phyloP scores from a whole-genome alignment of 2,797 vertebrate genomes.

The Rhincodon typus region DNA sequence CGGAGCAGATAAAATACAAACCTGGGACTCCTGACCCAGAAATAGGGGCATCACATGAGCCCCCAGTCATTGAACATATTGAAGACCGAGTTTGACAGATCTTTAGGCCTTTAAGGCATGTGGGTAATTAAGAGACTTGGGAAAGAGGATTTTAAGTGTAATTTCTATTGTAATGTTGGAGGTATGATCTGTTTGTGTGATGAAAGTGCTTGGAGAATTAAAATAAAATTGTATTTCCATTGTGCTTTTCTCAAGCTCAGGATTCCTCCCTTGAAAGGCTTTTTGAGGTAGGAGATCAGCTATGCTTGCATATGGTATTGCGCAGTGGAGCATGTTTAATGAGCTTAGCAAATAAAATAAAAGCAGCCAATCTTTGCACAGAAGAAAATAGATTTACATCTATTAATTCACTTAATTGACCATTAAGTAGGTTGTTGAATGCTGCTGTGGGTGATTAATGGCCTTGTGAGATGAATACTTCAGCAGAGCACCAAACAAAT shows the following conservation, averaged over 20 bases:
- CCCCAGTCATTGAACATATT: too few relatives aligned
- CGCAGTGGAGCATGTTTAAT: background rate
- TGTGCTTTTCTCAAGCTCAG: too few relatives aligned
- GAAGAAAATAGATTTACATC: conserved; percentile 24
- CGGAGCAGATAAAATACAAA: too few relatives aligned
- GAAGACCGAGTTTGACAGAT: background rate
- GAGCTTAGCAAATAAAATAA: background rate
- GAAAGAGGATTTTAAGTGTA: too few relatives aligned
- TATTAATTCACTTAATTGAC: conserved; percentile 22
- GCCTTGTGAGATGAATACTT: background rate
- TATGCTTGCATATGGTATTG: background rate
- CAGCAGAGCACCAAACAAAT: background rate
- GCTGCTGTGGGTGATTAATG: background rate
- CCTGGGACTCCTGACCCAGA: too few relatives aligned
- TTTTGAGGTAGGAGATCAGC: background rate
- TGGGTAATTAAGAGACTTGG: too few relatives aligned
- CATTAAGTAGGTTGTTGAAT: background rate
- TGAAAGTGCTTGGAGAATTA: too few relatives aligned
- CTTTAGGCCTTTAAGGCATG: background rate
- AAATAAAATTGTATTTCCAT: too few relatives aligned
- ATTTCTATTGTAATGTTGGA: too few relatives aligned
- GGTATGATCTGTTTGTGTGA: too few relatives aligned
- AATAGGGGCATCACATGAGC: too few relatives aligned
- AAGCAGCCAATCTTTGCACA: background rate
- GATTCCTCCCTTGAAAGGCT: background rate